Conservation (phyloP, 2,888 invertebrate species). For the Schizaphis graminum region DNA sequence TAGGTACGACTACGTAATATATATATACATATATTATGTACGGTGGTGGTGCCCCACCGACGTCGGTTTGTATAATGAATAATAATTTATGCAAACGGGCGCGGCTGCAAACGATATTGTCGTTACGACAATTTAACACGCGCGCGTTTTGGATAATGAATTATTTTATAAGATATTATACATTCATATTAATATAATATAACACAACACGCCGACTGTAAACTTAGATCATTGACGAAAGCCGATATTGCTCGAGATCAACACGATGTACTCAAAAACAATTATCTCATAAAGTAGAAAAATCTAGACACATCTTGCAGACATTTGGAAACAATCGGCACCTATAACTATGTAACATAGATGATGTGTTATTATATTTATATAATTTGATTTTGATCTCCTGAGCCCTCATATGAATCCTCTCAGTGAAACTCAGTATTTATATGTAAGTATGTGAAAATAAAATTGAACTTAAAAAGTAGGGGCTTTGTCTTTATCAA, state of each 20-base stretch:
- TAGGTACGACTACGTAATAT: not conserved
- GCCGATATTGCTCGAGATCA: too few relatives aligned
- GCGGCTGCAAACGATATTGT: slow-evolving; percentile 2
- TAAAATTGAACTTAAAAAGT: too few relatives aligned
- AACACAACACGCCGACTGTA: not conserved
- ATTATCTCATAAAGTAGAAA: too few relatives aligned
- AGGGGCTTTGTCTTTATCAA: not conserved
- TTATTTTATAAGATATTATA: not conserved
- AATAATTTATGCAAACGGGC: not conserved
- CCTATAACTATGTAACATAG: too few relatives aligned
- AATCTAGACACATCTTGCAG: too few relatives aligned
- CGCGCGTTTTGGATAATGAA: not conserved
- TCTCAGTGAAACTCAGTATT: too few relatives aligned
- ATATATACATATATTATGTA: not conserved
- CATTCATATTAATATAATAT: not conserved
- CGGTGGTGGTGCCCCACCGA: not conserved
- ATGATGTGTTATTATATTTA: too few relatives aligned
- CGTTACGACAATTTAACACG: not conserved
- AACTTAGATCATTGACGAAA: not conserved
- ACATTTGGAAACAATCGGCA: too few relatives aligned
- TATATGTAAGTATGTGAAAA: too few relatives aligned
- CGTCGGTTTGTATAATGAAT: not conserved
- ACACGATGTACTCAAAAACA: too few relatives aligned
- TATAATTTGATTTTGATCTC: too few relatives aligned
- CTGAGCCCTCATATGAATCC: too few relatives aligned